phyloP scores from a whole-genome alignment of 92 coral and sea anemone genomes.

The Siderastrea siderea region DNA sequence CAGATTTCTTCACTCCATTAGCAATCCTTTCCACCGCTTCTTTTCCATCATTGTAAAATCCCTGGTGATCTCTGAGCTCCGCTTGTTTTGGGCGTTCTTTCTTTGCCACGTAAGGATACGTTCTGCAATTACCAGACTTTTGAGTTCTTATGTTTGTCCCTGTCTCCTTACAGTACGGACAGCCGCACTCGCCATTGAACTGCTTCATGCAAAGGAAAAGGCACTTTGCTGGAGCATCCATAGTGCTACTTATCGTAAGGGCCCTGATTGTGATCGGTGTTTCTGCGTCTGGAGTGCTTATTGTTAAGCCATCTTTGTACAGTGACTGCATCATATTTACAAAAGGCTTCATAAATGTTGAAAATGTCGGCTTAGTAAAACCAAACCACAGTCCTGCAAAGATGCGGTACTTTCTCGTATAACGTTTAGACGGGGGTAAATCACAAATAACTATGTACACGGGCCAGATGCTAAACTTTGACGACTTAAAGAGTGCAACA shows the following conservation, averaged over 20 bases:
- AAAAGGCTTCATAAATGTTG: neutral
- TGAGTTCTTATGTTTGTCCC: neutral
- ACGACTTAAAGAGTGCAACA: too few species aligned
- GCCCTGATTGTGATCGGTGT: constrained; percentile 21
- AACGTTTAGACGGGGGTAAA: too few species aligned
- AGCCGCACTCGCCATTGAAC: constrained; percentile 35
- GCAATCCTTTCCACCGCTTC: neutral
- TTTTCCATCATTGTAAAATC: neutral
- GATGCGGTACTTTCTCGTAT: too few species aligned
- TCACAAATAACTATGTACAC: too few species aligned
- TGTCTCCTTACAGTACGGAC: constrained; percentile 14
- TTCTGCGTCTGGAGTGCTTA: neutral
- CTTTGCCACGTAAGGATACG: constrained; percentile 12
- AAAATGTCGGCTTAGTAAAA: too few species aligned
- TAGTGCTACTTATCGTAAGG: constrained; percentile 10
- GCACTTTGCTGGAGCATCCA: constrained; percentile 48
- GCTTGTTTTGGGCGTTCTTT: neutral
- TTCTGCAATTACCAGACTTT: constrained; percentile 18
- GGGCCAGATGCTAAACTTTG: too few species aligned
- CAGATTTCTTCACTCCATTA: neutral
- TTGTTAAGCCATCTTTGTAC: constrained; percentile 7
- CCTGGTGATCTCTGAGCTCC: too few species aligned
- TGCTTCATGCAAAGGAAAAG: constrained; percentile 30
- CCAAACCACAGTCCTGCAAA: too few species aligned
- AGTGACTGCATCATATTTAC: neutral